A percentile compares a stretch with the other conserved stretches of the same genome.
These are phyloP conservation scores for Parus major DNA, from an alignment of 2,113 vertebrate genomes.

Conservation along the genomic window DNA sequence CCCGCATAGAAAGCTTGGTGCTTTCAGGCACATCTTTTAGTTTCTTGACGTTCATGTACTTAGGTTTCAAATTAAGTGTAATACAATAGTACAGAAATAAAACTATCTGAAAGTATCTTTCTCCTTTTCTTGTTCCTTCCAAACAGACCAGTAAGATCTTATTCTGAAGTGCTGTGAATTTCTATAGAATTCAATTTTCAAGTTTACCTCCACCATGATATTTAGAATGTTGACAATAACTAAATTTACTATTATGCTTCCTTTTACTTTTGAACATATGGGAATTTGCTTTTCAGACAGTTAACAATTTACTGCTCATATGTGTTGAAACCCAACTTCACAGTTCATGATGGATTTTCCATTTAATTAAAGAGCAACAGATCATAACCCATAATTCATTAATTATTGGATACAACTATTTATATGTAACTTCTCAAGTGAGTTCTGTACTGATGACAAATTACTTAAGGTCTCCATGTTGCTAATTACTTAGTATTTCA, in stretches of 20 bases:
- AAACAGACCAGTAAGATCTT: background rate
- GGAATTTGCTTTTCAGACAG: background rate
- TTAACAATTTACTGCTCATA: background rate
- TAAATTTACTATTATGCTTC: background rate
- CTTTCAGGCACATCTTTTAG: background rate
- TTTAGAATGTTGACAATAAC: background rate
- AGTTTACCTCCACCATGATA: background rate
- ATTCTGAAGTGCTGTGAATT: background rate
- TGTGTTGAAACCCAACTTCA: background rate
- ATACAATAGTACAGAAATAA: background rate
- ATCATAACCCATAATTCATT: background rate
- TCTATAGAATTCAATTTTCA: background rate
- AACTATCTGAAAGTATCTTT: background rate
- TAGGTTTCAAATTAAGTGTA: background rate
- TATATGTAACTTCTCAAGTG: background rate
- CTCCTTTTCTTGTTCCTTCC: background rate
- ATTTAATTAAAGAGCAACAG: background rate
- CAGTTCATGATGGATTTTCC: background rate
- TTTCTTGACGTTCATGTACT: background rate
- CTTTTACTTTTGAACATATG: background rate
- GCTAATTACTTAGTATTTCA: conserved; percentile 23
- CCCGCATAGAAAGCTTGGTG: background rate
- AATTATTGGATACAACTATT: background rate
- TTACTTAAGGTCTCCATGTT: background rate
- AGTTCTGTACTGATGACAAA: conserved; percentile 23